These are phyloP conservation scores for Spodoptera litura DNA, from an alignment of 1,140 invertebrate species.

Conservation along the genomic window DNA sequence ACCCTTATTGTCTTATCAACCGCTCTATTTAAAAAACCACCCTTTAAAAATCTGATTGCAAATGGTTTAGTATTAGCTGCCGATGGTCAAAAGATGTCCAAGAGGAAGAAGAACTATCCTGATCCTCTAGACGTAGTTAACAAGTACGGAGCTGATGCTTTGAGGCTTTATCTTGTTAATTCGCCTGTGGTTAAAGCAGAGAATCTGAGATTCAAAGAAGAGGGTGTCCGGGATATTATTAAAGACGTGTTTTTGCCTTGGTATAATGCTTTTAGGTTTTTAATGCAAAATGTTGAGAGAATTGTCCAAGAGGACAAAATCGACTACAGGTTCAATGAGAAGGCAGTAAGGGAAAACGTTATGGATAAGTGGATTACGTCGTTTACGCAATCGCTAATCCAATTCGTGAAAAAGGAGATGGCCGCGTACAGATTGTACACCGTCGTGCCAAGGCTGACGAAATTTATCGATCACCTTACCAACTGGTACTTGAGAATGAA, in stretches of 20 bases:
- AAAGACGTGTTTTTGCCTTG: slow-evolving; percentile 99
- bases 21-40: slow-evolving; percentile 97
- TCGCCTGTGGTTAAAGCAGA: slow-evolving; percentile 99
- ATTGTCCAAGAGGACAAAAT: slow-evolving; percentile 90
- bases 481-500: slow-evolving; percentile 99
- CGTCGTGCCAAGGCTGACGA: slow-evolving; percentile 96
- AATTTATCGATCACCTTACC: slow-evolving; percentile 98
- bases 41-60: slow-evolving; percentile 98
- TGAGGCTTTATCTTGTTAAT: slow-evolving; percentile 98
- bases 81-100: slow-evolving; percentile 99
- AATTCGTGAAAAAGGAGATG: slow-evolving; percentile 97
- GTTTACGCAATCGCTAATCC: slow-evolving; percentile 96
- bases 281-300: slow-evolving; percentile 96
- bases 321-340: slow-evolving; percentile 89
- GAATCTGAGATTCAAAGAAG: slow-evolving; percentile 98
- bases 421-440: slow-evolving; percentile 97
- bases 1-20: slow-evolving; percentile 98
- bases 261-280: slow-evolving; percentile 99
- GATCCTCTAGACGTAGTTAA: slow-evolving; percentile 96
- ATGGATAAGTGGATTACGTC: slow-evolving; percentile 99
- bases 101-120: slow-evolving; percentile 99
- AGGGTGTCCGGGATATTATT: slow-evolving; percentile 97
- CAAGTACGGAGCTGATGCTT: slow-evolving; percentile 98
- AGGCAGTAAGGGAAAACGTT: slow-evolving; percentile 90
- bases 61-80: slow-evolving; percentile 98